phyloP scores from a whole-genome alignment of 2,888 invertebrate species.

The Thelaira solivaga region DNA sequence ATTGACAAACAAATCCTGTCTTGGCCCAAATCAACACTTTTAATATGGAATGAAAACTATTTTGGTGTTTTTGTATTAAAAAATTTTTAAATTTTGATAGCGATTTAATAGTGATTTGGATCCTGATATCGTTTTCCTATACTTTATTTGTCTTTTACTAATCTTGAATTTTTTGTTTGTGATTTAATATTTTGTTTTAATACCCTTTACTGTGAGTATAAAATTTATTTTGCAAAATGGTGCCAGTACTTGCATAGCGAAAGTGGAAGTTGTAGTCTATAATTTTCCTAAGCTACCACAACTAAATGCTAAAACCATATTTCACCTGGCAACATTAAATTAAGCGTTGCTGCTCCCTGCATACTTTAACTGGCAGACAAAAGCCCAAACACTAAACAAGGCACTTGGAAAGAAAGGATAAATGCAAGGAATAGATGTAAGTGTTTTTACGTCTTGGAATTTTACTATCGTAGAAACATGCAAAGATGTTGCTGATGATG shows the following conservation, averaged over 20 bases:
- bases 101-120: too few relatives aligned
- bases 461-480: constrained; percentile 4
- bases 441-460: constrained; percentile 13
- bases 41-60: too few relatives aligned
- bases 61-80: too few relatives aligned
- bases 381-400: constrained; percentile 21
- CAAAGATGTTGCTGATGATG: constrained; percentile 12
- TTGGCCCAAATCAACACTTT: too few relatives aligned
- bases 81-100: too few relatives aligned
- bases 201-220: constrained; percentile 7
- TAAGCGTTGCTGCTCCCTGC: neutral
- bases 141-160: too few relatives aligned
- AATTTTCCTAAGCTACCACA: constrained; percentile 56
- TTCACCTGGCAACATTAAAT: constrained; percentile 39
- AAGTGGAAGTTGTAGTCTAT: constrained; percentile 50
- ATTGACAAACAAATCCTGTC: too few relatives aligned
- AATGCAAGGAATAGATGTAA: constrained; percentile 30
- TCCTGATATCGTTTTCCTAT: too few relatives aligned
- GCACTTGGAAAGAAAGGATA: constrained; percentile 12
- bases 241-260: neutral
- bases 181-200: too few relatives aligned
- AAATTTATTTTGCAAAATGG: neutral
- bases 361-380: constrained; percentile 19
- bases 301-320: constrained; percentile 48
- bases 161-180: too few relatives aligned